A percentile compares a stretch with the other conserved stretches of the same genome.
phyloP scores from a whole-genome alignment of 2,797 vertebrate genomes.

The Rhinogobio ventralis region DNA sequence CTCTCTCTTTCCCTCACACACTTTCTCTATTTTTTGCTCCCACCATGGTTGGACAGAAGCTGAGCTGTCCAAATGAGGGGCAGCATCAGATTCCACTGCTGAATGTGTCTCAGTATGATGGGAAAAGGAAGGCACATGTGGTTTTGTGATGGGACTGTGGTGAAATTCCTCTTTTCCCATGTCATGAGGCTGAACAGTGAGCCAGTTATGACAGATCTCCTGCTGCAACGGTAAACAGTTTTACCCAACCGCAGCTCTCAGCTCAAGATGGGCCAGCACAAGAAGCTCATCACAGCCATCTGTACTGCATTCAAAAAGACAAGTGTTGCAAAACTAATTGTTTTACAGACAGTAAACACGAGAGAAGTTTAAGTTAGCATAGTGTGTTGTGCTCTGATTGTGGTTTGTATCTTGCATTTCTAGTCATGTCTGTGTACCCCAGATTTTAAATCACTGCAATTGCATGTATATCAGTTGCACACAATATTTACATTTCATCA shows the following conservation, averaged over 20 bases:
- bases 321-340: slow-evolving; percentile 45
- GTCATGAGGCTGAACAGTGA: slow-evolving; percentile 51
- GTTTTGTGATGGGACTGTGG: slow-evolving; percentile 43
- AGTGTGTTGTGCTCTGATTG: slow-evolving; percentile 3
- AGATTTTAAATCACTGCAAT: slow-evolving; percentile 9
- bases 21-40: neutral
- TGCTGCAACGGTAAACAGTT: slow-evolving; percentile 54
- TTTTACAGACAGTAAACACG: slow-evolving; percentile 26
- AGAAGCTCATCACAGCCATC: slow-evolving; percentile 33
- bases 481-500: too few species aligned
- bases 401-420: slow-evolving; percentile 15
- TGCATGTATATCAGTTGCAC: neutral
- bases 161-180: slow-evolving; percentile 47
- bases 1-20: neutral
- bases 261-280: slow-evolving; percentile 49
- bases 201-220: slow-evolving; percentile 55
- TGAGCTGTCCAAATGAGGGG: slow-evolving; percentile 41
- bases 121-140: slow-evolving; percentile 42
- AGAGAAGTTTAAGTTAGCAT: slow-evolving; percentile 5
- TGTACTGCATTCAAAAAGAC: slow-evolving; percentile 44
- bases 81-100: slow-evolving; percentile 50
- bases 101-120: slow-evolving; percentile 27
- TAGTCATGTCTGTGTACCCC: slow-evolving; percentile 7
- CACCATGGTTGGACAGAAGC: slow-evolving; percentile 35
- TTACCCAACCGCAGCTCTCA: slow-evolving; percentile 55